Percentiles rank a stretch among this genome's conserved stretches.
phyloP scores from a whole-genome alignment of 2,797 vertebrate species.

The Eidolon dupreanum region DNA sequence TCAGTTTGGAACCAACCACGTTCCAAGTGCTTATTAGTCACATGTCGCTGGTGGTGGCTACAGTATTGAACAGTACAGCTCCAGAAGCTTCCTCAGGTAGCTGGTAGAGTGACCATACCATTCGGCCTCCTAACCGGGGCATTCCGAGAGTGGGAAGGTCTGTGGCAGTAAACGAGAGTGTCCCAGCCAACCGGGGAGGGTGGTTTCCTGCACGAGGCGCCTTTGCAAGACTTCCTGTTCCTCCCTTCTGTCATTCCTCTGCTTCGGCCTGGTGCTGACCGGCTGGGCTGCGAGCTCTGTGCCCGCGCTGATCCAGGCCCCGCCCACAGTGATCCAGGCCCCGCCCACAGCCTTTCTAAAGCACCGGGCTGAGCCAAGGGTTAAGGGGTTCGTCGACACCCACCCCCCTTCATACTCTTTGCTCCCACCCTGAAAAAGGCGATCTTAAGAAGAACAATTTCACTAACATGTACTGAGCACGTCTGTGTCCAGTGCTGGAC shows the following conservation, averaged over 20 bases:
- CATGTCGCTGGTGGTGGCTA: not conserved
- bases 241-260: not conserved
- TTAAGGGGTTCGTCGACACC: not conserved
- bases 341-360: not conserved
- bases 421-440: not conserved
- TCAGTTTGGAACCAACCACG: not conserved
- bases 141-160: no score
- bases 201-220: fast-evolving
- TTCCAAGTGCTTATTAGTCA: not conserved
- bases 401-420: not conserved
- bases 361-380: not conserved
- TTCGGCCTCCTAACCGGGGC: not conserved
- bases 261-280: not conserved
- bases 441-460: not conserved
- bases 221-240: not conserved
- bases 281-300: fast-evolving
- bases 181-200: not conserved
- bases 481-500: not conserved
- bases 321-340: not conserved
- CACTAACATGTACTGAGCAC: not conserved
- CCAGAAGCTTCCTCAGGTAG: not conserved
- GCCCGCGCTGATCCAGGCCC: not conserved
- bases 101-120: not conserved
- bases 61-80: not conserved
- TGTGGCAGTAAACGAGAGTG: not conserved